Conservation (phyloP, 2,113 vertebrate genomes). For the Siphamia tubifer region DNA sequence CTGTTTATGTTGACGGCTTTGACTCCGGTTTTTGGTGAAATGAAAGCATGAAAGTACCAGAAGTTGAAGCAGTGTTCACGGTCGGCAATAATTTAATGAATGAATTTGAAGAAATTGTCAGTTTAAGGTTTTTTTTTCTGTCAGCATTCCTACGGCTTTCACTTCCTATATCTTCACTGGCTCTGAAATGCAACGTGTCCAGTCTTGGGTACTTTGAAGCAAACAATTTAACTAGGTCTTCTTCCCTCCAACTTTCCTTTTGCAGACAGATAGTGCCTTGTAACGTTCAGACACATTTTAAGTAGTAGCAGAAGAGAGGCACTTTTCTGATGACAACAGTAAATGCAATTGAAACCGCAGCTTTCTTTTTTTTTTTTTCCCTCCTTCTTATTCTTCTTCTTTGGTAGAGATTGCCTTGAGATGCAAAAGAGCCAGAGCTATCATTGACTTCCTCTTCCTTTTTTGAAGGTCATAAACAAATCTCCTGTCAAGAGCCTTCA, state of each 20-base stretch:
- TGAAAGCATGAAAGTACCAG: neutral
- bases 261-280: neutral
- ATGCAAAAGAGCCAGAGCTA: slow-evolving; percentile 50
- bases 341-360: slow-evolving; percentile 22
- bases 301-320: slow-evolving; percentile 1
- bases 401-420: slow-evolving; percentile 11
- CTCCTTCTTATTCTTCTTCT: too few species aligned
- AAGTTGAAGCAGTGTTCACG: neutral
- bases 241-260: slow-evolving; percentile 1
- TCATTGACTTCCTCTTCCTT: slow-evolving; percentile 48
- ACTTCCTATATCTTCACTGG: slow-evolving; percentile 10
- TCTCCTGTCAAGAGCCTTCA: slow-evolving; percentile 58
- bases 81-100: slow-evolving; percentile 36
- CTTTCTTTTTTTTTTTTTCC: neutral
- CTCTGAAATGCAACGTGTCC: slow-evolving; percentile 9
- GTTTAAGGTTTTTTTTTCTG: slow-evolving; percentile 14
- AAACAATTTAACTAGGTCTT: slow-evolving; percentile 29
- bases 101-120: slow-evolving; percentile 20
- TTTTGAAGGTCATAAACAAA: slow-evolving; percentile 75
- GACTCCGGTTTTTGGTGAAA: neutral
- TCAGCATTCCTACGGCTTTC: slow-evolving; percentile 12
- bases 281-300: slow-evolving; percentile 3
- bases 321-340: slow-evolving; percentile 26
- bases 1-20: slow-evolving; percentile 4
- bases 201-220: slow-evolving; percentile 17